Conservation (phyloP, 2,888 invertebrate genomes). For the Nematopogon swammerdamellus region DNA sequence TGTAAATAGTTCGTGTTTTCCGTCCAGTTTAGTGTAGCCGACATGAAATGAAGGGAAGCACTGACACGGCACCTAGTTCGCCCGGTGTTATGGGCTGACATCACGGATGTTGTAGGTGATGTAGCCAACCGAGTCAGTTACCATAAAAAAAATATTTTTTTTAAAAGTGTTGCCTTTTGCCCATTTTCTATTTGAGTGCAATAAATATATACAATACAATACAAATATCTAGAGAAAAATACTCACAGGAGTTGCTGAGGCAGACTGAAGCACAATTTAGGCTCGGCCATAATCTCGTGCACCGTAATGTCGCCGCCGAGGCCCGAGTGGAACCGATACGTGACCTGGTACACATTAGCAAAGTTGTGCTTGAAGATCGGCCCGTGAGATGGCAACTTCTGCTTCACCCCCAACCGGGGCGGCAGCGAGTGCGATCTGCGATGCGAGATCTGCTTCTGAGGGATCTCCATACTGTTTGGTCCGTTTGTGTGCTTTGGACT, state of each 20-base stretch:
- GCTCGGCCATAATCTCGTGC: constrained; percentile 91
- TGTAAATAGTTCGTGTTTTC: too few relatives aligned
- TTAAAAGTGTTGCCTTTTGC: too few relatives aligned
- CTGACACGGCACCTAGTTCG: too few relatives aligned
- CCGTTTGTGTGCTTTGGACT: constrained; percentile 65
- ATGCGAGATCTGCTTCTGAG: constrained; percentile 35
- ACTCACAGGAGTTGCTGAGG: constrained; percentile 87
- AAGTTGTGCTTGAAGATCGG: constrained; percentile 68
- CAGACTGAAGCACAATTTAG: constrained; percentile 78
- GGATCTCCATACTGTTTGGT: constrained; percentile 34
- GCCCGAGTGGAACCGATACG: constrained; percentile 88
- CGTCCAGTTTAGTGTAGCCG: too few relatives aligned
- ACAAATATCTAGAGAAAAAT: too few relatives aligned
- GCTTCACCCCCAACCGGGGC: constrained; percentile 74
- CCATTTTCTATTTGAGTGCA: too few relatives aligned
- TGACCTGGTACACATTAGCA: constrained; percentile 69
- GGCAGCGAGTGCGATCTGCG: constrained; percentile 83
- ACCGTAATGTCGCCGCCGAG: constrained; percentile 90
- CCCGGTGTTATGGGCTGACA: too few relatives aligned
- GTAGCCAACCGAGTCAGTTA: too few relatives aligned
- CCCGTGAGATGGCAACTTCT: constrained; percentile 78
- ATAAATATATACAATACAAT: too few relatives aligned
- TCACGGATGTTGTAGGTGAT: too few relatives aligned
- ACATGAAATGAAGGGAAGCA: too few relatives aligned
- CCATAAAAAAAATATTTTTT: too few relatives aligned